Evolutionary conservation across 2,888 invertebrate genomes (phyloP).

Genomic region (Urechis unicinctus): DNA sequence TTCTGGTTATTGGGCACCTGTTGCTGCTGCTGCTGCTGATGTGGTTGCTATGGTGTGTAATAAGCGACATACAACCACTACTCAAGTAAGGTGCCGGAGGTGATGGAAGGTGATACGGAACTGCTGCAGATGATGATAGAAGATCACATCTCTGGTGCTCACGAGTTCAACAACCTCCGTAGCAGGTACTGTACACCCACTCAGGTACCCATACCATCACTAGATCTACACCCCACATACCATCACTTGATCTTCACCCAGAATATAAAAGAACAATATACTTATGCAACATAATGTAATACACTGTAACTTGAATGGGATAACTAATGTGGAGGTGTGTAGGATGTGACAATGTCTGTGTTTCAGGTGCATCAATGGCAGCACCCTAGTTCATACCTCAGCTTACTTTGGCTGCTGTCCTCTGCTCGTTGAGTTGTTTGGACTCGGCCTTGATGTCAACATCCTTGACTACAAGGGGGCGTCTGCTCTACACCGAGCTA

Average conservation of each 20-base stretch:
- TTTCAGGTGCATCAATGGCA: constrained; percentile 46
- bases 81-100: constrained; percentile 35
- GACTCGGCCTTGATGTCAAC: constrained; percentile 37
- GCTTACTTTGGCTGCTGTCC: constrained; percentile 40
- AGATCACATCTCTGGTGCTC: constrained; percentile 29
- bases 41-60: no score
- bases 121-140: constrained; percentile 31
- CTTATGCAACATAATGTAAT: no score
- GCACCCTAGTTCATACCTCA: constrained; percentile 47
- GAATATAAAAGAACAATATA: no score
- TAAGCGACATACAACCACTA: constrained; percentile 32
- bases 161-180: constrained; percentile 31
- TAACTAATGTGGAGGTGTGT: no score
- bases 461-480: constrained; percentile 47
- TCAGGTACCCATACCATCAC: not conserved
- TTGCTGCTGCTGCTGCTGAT: no score
- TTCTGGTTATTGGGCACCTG: no score
- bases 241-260: no score
- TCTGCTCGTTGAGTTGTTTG: constrained; percentile 34
- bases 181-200: constrained; percentile 30
- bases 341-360: not conserved
- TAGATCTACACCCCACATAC: no score
- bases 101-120: constrained; percentile 41
- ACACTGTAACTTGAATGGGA: no score
- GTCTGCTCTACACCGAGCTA: constrained; percentile 42